Evolutionary conservation across 2,797 vertebrate genomes (phyloP).

Genomic region (Martes flavigula): DNA sequence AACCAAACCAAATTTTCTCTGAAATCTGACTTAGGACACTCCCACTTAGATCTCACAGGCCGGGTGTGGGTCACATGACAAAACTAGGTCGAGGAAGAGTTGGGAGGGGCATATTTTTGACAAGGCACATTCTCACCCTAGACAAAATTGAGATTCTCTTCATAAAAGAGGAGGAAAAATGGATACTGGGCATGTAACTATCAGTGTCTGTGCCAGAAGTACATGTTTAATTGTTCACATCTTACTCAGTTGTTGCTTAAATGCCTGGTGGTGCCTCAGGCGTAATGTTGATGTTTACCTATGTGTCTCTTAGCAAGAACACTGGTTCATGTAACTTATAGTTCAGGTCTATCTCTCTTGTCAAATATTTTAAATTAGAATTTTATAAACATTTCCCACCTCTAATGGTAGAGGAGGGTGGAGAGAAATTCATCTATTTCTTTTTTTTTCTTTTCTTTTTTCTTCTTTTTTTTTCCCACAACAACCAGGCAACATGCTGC

Average conservation of each 20-base stretch:
- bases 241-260: background rate
- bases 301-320: background rate
- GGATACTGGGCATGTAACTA: background rate
- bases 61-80: background rate
- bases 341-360: background rate
- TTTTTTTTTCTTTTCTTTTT: background rate
- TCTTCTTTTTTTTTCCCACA: background rate
- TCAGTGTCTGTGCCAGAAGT: background rate
- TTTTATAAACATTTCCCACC: background rate
- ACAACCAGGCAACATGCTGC: background rate
- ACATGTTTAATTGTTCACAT: background rate
- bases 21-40: background rate
- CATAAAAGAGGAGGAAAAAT: background rate
- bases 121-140: background rate
- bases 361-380: background rate
- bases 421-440: background rate
- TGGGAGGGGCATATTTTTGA: background rate
- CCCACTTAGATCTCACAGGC: background rate
- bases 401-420: background rate
- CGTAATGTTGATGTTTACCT: background rate
- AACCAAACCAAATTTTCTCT: no score
- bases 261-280: background rate
- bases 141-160: background rate
- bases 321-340: background rate
- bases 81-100: background rate